phyloP scores from a whole-genome alignment of 2,888 invertebrate genomes.

The Ormyrus labotus region DNA sequence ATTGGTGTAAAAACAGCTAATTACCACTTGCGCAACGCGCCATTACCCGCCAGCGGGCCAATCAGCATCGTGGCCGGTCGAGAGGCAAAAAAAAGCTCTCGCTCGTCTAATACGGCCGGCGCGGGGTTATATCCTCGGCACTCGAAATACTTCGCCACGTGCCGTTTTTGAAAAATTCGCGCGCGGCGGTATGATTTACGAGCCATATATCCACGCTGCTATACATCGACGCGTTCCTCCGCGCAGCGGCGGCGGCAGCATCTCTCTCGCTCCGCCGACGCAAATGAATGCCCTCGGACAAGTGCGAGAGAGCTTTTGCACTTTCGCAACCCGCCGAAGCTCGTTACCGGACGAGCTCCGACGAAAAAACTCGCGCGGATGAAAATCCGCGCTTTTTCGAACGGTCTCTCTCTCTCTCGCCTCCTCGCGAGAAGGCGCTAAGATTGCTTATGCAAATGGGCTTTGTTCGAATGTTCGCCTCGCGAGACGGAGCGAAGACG shows the following conservation, averaged over 20 bases:
- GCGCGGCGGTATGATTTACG: slow-evolving; percentile 26
- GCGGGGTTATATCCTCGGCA: too few relatives aligned
- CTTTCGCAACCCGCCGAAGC: slow-evolving; percentile 17
- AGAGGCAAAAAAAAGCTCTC: background rate
- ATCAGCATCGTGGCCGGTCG: background rate
- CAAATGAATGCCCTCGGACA: slow-evolving; percentile 19
- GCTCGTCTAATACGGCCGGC: background rate
- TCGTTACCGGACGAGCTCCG: background rate
- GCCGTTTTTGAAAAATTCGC: slow-evolving; percentile 48
- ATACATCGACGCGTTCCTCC: slow-evolving; percentile 13
- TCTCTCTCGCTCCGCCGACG: slow-evolving; percentile 3
- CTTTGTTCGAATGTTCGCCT: too few relatives aligned
- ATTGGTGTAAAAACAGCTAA: background rate
- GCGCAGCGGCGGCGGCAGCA: background rate
- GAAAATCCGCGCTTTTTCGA: too few relatives aligned
- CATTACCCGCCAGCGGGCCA: background rate
- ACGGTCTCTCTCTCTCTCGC: too few relatives aligned
- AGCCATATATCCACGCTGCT: slow-evolving; percentile 38
- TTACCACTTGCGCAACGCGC: slow-evolving; percentile 21
- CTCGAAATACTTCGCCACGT: slow-evolving; percentile 49
- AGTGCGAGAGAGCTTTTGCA: slow-evolving; percentile 36
- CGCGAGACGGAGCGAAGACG: too few relatives aligned
- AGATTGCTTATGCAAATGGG: too few relatives aligned
- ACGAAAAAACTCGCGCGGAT: too few relatives aligned
- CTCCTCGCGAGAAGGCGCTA: too few relatives aligned